These are phyloP conservation scores for Polymixis flavicincta DNA, from an alignment of 2,888 invertebrate genomes.

Conservation along the genomic window DNA sequence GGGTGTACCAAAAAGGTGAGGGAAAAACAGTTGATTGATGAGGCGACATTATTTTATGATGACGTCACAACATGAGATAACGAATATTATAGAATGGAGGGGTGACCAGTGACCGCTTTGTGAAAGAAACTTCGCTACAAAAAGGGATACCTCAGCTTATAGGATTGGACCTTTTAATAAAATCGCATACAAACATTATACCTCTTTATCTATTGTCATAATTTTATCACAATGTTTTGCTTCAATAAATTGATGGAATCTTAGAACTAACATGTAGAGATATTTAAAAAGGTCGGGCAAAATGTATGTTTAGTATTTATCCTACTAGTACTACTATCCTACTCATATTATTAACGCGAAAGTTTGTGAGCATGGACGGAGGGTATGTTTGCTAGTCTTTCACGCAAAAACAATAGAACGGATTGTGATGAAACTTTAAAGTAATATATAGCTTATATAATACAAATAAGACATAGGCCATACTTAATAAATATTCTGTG, in stretches of 20 bases:
- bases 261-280: conserved; percentile 1
- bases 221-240: conserved; percentile 25
- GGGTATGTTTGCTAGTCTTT: no score
- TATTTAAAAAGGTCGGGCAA: background rate
- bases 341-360: no score
- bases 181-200: conserved; percentile 31
- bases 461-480: no score
- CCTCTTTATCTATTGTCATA: conserved; percentile 41
- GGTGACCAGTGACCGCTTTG: conserved; percentile 56
- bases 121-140: conserved; percentile 53
- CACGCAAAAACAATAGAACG: no score
- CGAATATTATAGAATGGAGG: conserved; percentile 59
- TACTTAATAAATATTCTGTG: no score
- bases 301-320: background rate
- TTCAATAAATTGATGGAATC: conserved; percentile 15
- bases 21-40: conserved; percentile 68
- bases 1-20: conserved; percentile 51
- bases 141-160: conserved; percentile 57
- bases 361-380: no score
- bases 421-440: no score
- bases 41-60: conserved; percentile 60
- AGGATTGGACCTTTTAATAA: conserved; percentile 48
- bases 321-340: no score
- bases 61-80: conserved; percentile 64
- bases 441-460: no score